These are phyloP conservation scores for Agrotis clavis DNA, from an alignment of 2,888 invertebrate species.

Conservation along the genomic window DNA sequence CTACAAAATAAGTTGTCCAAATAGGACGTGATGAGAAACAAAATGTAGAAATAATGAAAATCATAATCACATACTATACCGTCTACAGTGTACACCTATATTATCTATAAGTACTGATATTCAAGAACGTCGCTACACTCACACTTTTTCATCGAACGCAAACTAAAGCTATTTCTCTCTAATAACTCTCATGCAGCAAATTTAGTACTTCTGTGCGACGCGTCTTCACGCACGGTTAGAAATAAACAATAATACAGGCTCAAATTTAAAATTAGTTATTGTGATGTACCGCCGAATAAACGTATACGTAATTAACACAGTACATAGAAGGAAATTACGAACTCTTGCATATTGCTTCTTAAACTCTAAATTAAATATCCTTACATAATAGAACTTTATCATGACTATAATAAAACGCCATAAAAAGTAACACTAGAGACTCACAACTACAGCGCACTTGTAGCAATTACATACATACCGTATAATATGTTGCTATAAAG, in stretches of 20 bases:
- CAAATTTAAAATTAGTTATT: not conserved
- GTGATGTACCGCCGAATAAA: not conserved
- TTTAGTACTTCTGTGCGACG: not conserved
- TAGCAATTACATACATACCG: too few species aligned
- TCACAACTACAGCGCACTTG: not conserved
- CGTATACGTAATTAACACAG: not conserved
- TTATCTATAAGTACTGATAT: not conserved
- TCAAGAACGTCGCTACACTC: not conserved
- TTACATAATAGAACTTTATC: not conserved
- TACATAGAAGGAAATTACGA: not conserved
- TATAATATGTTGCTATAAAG: too few species aligned
- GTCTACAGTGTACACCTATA: too few species aligned
- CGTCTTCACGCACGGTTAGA: not conserved
- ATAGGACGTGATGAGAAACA: not conserved
- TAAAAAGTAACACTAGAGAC: not conserved
- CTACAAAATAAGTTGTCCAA: not conserved
- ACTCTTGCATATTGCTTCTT: not conserved
- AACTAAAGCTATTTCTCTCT: not conserved
- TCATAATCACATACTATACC: not conserved
- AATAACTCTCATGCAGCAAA: not conserved
- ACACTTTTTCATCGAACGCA: not conserved
- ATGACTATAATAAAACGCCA: not conserved
- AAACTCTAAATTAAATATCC: conserved; percentile 1
- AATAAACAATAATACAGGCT: not conserved
- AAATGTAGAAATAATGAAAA: not conserved